These are phyloP conservation scores for Drosophila rhopaloa DNA, from an alignment of 1,140 invertebrate species.

Conservation along the genomic window DNA sequence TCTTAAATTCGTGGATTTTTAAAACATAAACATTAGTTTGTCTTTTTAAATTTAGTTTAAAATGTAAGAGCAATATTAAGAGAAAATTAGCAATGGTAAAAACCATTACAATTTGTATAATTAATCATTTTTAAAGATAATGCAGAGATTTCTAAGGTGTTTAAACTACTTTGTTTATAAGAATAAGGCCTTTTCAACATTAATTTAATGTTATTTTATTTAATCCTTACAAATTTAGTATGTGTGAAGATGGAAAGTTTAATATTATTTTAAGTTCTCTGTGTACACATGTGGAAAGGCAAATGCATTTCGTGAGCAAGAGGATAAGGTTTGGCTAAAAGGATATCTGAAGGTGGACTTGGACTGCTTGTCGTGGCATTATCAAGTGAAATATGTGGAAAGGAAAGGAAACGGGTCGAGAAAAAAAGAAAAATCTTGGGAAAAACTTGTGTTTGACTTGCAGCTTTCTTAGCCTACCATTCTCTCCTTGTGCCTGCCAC, in stretches of 20 bases:
- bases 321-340: conserved; percentile 52
- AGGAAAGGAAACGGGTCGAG: conserved; percentile 7
- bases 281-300: conserved; percentile 43
- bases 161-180: too few species aligned
- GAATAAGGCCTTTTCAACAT: too few species aligned
- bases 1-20: too few species aligned
- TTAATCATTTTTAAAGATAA: too few species aligned
- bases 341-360: conserved; percentile 38
- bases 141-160: too few species aligned
- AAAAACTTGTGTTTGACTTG: conserved; percentile 78
- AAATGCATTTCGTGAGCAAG: conserved; percentile 64
- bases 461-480: conserved; percentile 60
- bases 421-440: conserved; percentile 47
- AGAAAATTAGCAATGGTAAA: too few species aligned
- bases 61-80: background rate
- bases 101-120: too few species aligned
- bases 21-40: too few species aligned
- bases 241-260: too few species aligned
- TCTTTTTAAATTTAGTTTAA: background rate
- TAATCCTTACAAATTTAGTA: too few species aligned
- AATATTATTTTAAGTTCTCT: background rate
- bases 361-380: conserved; percentile 48
- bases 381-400: conserved; percentile 60
- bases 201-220: too few species aligned
- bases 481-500: conserved; percentile 28